Evolutionary conservation across 2,888 invertebrate species (phyloP), one percentile per base, ranked within the genome.

Genomic region (Penaeus monodon): DNA sequence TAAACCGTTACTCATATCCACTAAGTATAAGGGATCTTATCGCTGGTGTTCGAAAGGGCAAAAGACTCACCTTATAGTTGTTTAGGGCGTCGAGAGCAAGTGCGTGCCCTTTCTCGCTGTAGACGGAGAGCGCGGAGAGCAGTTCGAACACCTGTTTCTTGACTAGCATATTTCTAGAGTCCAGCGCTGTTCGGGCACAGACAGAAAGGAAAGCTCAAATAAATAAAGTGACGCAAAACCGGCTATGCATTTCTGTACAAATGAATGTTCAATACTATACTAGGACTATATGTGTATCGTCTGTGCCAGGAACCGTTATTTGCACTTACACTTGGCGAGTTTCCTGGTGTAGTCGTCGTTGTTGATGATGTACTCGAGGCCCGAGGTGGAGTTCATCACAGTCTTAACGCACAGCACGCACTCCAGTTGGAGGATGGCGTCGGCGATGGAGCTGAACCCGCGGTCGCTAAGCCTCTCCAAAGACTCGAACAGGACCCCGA

Each of bases 121-220:
- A 93, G 63, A 93, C 91, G 90, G 92, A 93, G 20, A 93, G 90
- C 0, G 93, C 93, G 77, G 93, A 92, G 88, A 93, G 90, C 49
- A 93, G 91, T 90, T 93, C 93, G 89, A 93, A 92, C 27, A 93
- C 92, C 90, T 93, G 93, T 84, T 93, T 92, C 91, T 93, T 93
- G 20, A 93, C 93, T 74, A 93, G 91, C 20, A 92, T 91, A 90
- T 93, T 93, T 44, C 91, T 91, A 20, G 92, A 92, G 77, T 91
- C 92, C 89, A 93, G 83, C 17, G 92, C 93, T 93, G 91, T 17
- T 57, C 49, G 44, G 27, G 22, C 49, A 77, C 49, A 49, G 27
- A 57, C 27, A 66, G 44, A 57, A 65, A 65, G 66, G 33, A 80
- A 38, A 80, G 65, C 17, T 29, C n/a, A 66, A 24, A 4, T 29